Conservation (phyloP, 2,797 vertebrate species). For the Mormyrops attenuatus region DNA sequence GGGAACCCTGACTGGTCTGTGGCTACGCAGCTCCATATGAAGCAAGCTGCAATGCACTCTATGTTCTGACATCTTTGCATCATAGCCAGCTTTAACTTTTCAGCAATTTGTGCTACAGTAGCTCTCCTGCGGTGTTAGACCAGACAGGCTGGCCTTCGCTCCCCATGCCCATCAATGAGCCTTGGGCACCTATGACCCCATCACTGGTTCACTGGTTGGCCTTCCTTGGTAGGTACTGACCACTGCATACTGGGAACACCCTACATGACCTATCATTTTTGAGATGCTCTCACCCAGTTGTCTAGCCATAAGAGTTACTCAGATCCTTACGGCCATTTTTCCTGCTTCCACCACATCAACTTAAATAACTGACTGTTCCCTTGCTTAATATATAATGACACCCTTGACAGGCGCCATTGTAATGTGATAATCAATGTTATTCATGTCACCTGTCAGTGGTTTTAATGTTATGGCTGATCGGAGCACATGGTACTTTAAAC, state of each 20-base stretch:
- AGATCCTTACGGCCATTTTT: background rate
- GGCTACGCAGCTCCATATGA: background rate
- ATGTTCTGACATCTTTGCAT: too few relatives aligned
- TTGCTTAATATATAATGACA: background rate
- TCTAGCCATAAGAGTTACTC: background rate
- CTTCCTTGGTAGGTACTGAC: background rate
- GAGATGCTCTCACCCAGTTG: background rate
- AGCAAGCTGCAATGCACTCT: background rate
- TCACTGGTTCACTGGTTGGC: background rate
- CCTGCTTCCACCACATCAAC: background rate
- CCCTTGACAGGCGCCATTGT: background rate
- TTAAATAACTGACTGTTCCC: background rate
- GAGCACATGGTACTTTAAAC: background rate
- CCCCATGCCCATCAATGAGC: too few relatives aligned
- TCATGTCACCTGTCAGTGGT: background rate
- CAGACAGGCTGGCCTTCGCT: background rate
- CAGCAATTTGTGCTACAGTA: background rate
- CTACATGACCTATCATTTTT: background rate
- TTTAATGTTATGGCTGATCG: background rate
- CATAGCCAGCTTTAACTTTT: background rate
- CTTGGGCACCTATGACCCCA: background rate
- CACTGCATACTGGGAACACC: background rate
- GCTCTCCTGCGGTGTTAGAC: background rate
- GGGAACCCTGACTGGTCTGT: background rate
- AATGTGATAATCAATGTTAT: background rate